Evolutionary conservation across 2,888 invertebrate genomes (phyloP).

Genomic region (Tenthredo amoena): DNA sequence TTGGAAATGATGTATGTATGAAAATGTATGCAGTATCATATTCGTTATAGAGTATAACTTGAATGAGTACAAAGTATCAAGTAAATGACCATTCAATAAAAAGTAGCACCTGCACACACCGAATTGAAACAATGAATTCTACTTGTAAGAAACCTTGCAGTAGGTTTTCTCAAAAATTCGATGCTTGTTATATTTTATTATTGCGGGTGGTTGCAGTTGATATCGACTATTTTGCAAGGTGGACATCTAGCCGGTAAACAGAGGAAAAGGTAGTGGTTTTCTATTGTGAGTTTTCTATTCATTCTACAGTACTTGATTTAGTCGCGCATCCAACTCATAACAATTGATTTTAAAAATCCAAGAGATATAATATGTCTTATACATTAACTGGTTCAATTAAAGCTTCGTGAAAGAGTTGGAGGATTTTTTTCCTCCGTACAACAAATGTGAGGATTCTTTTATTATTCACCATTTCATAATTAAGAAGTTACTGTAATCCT

Average conservation of each 20-base stretch:
- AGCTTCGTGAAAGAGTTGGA: constrained; percentile 15
- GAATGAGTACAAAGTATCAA: constrained; percentile 27
- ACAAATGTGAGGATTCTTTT: background rate
- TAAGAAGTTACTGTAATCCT: constrained; percentile 29
- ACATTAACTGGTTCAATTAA: background rate
- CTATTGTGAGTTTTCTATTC: constrained; percentile 28
- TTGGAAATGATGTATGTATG: constrained; percentile 23
- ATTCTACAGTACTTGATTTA: background rate
- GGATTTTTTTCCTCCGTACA: background rate
- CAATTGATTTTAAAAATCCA: background rate
- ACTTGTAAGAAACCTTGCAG: constrained; percentile 4
- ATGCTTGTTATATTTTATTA: background rate
- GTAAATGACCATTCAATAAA: constrained; percentile 7
- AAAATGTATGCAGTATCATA: background rate
- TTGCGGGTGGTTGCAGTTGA: constrained; percentile 18
- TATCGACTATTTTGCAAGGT: constrained; percentile 21
- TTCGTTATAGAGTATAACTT: constrained; percentile 3
- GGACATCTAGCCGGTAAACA: constrained; percentile 17
- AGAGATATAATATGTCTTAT: constrained; percentile 13
- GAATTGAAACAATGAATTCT: background rate
- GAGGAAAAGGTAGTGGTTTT: constrained; percentile 21
- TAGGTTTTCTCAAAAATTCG: constrained; percentile 7
- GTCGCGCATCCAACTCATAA: background rate
- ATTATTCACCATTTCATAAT: background rate
- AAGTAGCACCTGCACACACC: background rate